A percentile compares a stretch with the other conserved stretches of the same genome.
These are phyloP conservation scores for Onychomys torridus DNA, from an alignment of 2,797 vertebrate species.

Conservation along the genomic window DNA sequence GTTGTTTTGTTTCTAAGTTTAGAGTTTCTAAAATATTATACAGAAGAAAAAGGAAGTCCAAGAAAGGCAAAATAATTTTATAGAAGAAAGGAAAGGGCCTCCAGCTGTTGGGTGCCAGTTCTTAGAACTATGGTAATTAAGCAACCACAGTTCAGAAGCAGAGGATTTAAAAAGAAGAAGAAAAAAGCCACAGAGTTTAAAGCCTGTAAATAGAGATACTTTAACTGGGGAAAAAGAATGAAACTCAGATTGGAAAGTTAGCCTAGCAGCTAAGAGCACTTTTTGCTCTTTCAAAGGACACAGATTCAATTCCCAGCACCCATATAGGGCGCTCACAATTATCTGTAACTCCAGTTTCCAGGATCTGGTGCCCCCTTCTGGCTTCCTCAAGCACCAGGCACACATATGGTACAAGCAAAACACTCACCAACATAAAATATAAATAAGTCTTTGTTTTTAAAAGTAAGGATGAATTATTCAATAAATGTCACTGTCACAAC, in stretches of 20 bases:
- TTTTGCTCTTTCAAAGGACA: background rate
- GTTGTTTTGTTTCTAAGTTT: background rate
- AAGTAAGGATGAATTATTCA: conserved; percentile 8
- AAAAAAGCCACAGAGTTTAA: background rate
- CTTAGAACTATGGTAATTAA: conserved; percentile 29
- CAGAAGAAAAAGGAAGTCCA: background rate
- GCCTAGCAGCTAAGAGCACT: background rate
- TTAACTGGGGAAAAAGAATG: background rate
- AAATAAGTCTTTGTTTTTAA: background rate
- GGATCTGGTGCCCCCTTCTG: background rate
- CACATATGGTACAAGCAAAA: background rate
- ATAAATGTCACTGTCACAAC: conserved; percentile 11
- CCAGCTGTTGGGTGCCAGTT: background rate
- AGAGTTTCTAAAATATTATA: conserved; percentile 5
- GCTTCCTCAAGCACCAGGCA: background rate
- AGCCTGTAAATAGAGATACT: background rate
- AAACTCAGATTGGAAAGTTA: background rate
- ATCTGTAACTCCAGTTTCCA: background rate
- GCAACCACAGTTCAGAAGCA: background rate
- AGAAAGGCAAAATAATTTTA: conserved; percentile 32
- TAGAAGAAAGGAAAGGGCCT: conserved; percentile 28
- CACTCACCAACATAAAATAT: background rate
- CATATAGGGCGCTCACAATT: background rate
- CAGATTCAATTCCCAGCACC: background rate
- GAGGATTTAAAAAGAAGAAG: background rate